Evolutionary conservation across 2,888 invertebrate species (phyloP).

Genomic region (Nasonia oneida): DNA sequence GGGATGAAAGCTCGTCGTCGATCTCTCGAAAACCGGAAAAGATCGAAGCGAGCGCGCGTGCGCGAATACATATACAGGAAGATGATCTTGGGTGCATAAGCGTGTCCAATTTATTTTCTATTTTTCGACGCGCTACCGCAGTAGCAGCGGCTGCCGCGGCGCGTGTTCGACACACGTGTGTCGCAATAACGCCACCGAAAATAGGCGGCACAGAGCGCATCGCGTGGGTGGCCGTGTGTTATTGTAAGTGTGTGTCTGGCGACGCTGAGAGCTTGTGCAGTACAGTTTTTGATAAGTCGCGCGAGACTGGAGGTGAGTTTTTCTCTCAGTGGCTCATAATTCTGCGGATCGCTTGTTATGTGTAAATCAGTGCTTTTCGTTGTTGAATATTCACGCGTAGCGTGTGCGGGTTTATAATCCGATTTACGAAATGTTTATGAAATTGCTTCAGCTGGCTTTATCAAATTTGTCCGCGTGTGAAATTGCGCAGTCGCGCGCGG

Average conservation of each 20-base stretch:
- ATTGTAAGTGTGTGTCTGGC: neutral
- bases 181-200: constrained; percentile 30
- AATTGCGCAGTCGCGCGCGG: too few relatives aligned
- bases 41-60: neutral
- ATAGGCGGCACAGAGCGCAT: neutral
- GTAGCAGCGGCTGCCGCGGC: neutral
- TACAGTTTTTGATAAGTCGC: neutral
- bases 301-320: neutral
- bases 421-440: too few relatives aligned
- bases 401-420: too few relatives aligned
- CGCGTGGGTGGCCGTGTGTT: constrained; percentile 20
- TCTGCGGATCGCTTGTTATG: too few relatives aligned
- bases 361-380: too few relatives aligned
- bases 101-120: constrained; percentile 47
- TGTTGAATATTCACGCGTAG: too few relatives aligned
- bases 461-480: too few relatives aligned
- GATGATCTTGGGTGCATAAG: neutral
- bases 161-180: constrained; percentile 32
- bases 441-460: too few relatives aligned
- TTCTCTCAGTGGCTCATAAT: too few relatives aligned
- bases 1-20: neutral
- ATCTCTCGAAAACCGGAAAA: constrained; percentile 7
- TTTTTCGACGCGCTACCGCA: constrained; percentile 14
- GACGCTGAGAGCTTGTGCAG: neutral
- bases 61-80: neutral